These are phyloP conservation scores for Rhagologus leucostigma DNA, from an alignment of 2,113 vertebrate genomes.

Conservation along the genomic window DNA sequence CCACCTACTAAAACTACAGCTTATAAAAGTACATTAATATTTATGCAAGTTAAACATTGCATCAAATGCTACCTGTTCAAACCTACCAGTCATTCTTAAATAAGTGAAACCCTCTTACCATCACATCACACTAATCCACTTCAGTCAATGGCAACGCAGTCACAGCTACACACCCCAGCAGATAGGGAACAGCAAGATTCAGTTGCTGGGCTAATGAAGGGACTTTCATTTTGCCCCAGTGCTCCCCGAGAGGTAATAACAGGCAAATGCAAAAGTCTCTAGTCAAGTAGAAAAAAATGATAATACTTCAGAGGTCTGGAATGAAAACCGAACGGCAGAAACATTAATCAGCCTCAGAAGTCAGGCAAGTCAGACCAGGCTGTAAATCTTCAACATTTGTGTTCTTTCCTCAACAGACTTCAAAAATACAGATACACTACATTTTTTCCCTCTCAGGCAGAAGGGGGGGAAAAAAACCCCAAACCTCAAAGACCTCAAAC, in stretches of 20 bases:
- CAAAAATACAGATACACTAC: not conserved
- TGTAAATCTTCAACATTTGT: not conserved
- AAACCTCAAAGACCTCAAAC: not conserved
- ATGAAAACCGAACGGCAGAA: not conserved
- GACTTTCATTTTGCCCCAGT: not conserved
- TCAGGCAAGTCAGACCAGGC: not conserved
- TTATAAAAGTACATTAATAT: not conserved
- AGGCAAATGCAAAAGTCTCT: not conserved
- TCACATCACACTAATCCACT: not conserved
- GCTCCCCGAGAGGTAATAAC: not conserved
- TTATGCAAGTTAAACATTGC: not conserved
- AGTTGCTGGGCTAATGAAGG: not conserved
- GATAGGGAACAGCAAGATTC: not conserved
- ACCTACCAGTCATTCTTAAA: not conserved
- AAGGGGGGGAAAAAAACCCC: not conserved
- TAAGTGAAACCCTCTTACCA: not conserved
- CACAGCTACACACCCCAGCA: not conserved
- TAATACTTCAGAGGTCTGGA: not conserved
- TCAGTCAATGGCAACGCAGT: rapidly evolving
- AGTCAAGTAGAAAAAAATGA: not conserved
- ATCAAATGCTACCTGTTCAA: not conserved
- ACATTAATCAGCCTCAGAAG: not conserved
- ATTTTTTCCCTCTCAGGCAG: not conserved
- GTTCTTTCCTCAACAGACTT: not conserved
- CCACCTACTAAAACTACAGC: not conserved